Conservation (phyloP, 2,888 invertebrate genomes). For the Lasioglossum lativentre region DNA sequence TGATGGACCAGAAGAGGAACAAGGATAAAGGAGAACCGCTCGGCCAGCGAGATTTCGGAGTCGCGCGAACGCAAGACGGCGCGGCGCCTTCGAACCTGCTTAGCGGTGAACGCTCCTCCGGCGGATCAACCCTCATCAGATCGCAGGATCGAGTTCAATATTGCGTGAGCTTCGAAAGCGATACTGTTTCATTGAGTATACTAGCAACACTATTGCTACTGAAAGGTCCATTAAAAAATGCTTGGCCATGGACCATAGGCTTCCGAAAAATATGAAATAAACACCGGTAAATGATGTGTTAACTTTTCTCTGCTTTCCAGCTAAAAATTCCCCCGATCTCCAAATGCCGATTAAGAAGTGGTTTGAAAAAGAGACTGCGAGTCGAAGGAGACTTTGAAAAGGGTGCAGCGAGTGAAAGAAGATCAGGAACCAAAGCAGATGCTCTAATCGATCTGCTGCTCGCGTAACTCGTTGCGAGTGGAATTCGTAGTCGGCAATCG, state of each 20-base stretch:
- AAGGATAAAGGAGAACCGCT: background rate
- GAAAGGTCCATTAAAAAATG: no score
- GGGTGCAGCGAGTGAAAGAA: no score
- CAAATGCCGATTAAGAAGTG: no score
- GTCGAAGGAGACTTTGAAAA: no score
- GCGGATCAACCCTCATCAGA: background rate
- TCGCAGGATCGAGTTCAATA: background rate
- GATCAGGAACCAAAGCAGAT: no score
- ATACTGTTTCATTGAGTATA: background rate
- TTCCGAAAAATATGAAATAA: no score
- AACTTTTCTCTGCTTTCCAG: background rate
- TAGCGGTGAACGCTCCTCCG: background rate
- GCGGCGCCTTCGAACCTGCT: constrained; percentile 10
- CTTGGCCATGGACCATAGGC: no score
- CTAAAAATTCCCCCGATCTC: background rate
- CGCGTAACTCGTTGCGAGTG: background rate
- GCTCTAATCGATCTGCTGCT: background rate
- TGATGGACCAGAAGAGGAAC: constrained; percentile 3
- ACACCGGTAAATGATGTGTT: background rate
- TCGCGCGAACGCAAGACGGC: constrained; percentile 18
- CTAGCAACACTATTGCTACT: background rate
- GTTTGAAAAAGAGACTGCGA: no score
- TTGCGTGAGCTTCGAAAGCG: background rate
- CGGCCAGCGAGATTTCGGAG: background rate
- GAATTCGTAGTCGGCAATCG: background rate